These are phyloP conservation scores for Heliocidaris tuberculata DNA, from an alignment of 35 echinoderm and acorn worm genomes.

Conservation along the genomic window DNA sequence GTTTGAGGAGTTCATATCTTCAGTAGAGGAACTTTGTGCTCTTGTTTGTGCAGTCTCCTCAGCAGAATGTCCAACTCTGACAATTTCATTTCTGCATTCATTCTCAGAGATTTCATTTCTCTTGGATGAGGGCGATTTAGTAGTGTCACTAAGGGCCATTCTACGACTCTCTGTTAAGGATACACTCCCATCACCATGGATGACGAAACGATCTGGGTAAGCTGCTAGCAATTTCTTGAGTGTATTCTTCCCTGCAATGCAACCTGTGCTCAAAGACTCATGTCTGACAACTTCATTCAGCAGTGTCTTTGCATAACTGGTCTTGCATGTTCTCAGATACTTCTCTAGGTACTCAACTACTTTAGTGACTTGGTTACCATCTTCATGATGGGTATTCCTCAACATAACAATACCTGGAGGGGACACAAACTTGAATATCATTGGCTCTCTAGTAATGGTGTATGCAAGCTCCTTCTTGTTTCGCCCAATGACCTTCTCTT, in stretches of 20 bases:
- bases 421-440: not conserved
- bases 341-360: not conserved
- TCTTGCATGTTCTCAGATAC: not conserved
- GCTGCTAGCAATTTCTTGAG: not conserved
- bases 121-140: not conserved
- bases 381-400: not conserved
- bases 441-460: not conserved
- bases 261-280: constrained; percentile 1
- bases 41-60: not conserved
- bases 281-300: not conserved
- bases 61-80: not conserved
- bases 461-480: not conserved
- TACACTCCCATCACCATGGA: not conserved
- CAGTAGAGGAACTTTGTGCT: not conserved
- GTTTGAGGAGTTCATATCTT: not conserved
- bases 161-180: not conserved
- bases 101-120: not conserved
- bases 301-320: not conserved
- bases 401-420: not conserved
- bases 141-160: not conserved
- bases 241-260: not conserved
- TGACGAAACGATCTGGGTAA: not conserved
- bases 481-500: not conserved
- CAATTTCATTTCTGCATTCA: not conserved
- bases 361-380: not conserved